Evolutionary conservation across 2,797 vertebrate species (phyloP), one percentile per base, ranked within the genome.

Genomic region (Halcyon leucocephala): DNA sequence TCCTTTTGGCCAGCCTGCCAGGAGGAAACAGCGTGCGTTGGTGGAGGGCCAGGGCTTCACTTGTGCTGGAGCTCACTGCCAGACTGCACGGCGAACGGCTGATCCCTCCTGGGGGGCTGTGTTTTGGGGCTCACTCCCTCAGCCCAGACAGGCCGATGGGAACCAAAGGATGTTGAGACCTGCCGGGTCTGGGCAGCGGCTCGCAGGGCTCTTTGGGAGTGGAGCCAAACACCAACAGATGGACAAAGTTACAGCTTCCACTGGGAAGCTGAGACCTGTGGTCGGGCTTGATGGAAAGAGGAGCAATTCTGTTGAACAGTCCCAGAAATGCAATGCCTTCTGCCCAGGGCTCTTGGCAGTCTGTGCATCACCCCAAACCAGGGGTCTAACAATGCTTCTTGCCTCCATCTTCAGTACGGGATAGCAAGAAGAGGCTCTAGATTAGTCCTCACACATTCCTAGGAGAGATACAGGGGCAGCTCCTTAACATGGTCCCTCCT

Each of bases 11-110:
- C 93, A 95, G 80, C 41, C 65, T 61, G 90, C 62, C 10, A 62
- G 90, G 90, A 95, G 96, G 96, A 95, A 97, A 48, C 96, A 54
- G 92, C 70, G 19, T 93, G 94, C 26, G 17, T 86, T 97, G 96
- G 96, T 92, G 90, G 54, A n/a, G 90, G 37, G 94, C 96, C 96
- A 97, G 92, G 37, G 73, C 92, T 54, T 82, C 72, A 28, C 93
- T 93, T 93, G 95, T 84, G 90, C 94, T 80, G 96, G 58, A 46
- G 90, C 86, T 21, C 19, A 3, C 73, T 93, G 95, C 96, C 96
- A 97, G 96, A 95, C 14, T 12, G 82, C 57, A 10, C 72, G 10
- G 95, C 22, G 41, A 93, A 51, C 35, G 76, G 67, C 93, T 7
- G 87, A 80, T 81, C 93, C 94, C 55, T 33, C 83, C 89, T 4